Evolutionary conservation across 2,113 vertebrate genomes (phyloP), one percentile per base, ranked within the genome.

Genomic region (Oenanthe oenanthe): DNA sequence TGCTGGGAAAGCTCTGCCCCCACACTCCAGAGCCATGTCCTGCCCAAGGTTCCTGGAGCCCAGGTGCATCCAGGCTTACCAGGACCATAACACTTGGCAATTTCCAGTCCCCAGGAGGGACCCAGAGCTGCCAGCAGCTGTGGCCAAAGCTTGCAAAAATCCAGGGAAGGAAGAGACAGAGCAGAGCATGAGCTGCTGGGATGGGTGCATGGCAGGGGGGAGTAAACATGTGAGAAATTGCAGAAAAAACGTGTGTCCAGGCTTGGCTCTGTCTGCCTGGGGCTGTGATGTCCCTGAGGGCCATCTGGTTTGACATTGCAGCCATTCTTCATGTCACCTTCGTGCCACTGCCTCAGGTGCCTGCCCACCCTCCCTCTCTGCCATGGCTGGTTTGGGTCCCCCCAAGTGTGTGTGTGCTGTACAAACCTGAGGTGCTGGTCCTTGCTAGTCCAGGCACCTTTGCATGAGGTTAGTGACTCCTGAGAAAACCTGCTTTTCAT

Each of bases 281-380:
- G 50, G n/a, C 68, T 80, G 53, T 1, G 2, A 3, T 22, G 48
- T 20, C 72, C 36, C 62, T 7, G 38, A 68, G 57, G 48, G 48
- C 38, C 12, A 1, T 2, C 21, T 56, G 81, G 20, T 67, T 54
- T 11, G 5, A 31, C 26, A 3, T 2, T 20, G 15, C 36, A 43
- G 3, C 62, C 19, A 2, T 1, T 2, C 60, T 50, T 78, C 0
- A 0, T 4, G 45, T 21, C 16, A 6, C 32, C 40, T 47, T 32
- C 10, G 3, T 15, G 31, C n/a, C 28, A 2, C 45, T 65, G 84
- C 68, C 4, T 2, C 0, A 1, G 34, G 57, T 34, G 34, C 74
- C 68, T 84, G 62, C 51, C 32, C 65, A 38, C 13, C 21, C 31
- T 85, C 40, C 75, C 0, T 0, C 74, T 42, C 32, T 9, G 3